Conservation (phyloP, 2,113 vertebrate species). For the Madoqua kirkii region DNA sequence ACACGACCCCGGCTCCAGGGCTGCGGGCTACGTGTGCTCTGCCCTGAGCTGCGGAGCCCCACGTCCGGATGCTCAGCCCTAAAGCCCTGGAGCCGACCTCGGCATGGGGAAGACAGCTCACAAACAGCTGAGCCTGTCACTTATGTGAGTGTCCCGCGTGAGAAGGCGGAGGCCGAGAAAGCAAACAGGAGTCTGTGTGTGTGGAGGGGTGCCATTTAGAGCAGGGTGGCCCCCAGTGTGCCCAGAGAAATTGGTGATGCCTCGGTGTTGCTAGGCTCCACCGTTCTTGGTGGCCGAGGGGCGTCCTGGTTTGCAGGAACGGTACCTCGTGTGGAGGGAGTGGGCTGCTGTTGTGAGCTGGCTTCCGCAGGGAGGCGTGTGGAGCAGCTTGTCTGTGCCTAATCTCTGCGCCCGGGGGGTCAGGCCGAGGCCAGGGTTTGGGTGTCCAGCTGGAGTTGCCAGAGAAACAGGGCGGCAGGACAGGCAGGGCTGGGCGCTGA, state of each 20-base stretch:
- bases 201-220: accelerated
- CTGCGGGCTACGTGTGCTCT: not conserved
- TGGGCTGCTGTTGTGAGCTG: not conserved
- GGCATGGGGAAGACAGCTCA: not conserved
- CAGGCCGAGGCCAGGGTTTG: not conserved
- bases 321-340: too few species aligned
- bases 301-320: accelerated
- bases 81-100: not conserved
- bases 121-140: accelerated
- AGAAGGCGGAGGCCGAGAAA: not conserved
- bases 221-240: not conserved
- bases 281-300: not conserved
- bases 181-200: not conserved
- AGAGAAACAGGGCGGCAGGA: not conserved
- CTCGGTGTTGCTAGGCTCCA: too few species aligned
- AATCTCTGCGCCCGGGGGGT: not conserved
- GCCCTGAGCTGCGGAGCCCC: too few species aligned
- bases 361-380: not conserved
- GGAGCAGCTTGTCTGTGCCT: not conserved
- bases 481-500: not conserved
- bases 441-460: not conserved
- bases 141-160: accelerated
- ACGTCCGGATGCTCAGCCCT: not conserved
- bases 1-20: too few species aligned
- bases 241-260: not conserved